Conservation (phyloP, 2,113 vertebrate genomes). For the Orthonyx spaldingii region DNA sequence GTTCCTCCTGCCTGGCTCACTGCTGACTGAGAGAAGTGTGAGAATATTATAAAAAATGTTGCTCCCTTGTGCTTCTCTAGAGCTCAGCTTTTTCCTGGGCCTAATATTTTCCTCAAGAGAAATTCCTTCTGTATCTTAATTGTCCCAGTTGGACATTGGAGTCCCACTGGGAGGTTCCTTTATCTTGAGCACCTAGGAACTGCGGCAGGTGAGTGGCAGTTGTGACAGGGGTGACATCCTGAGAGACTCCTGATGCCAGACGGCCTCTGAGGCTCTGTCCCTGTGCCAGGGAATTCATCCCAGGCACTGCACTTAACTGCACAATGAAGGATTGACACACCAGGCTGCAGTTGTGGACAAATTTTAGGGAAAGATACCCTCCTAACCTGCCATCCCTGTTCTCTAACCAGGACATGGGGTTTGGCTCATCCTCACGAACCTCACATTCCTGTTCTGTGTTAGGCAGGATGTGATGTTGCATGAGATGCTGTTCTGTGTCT, state of each 20-base stretch:
- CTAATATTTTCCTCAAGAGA: rapidly evolving
- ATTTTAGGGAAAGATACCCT: neutral
- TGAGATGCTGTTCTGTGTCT: neutral
- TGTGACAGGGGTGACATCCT: neutral
- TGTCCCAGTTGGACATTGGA: neutral
- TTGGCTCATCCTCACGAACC: neutral
- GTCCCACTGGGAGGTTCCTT: neutral
- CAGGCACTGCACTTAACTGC: neutral
- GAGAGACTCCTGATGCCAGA: neutral
- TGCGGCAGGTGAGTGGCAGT: neutral
- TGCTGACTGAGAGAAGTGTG: neutral
- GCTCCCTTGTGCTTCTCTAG: neutral
- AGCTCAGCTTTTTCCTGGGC: neutral
- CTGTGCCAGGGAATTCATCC: rapidly evolving
- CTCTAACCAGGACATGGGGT: neutral
- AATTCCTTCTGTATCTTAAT: neutral
- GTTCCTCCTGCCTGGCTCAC: neutral
- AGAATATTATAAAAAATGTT: neutral
- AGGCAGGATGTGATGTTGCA: neutral
- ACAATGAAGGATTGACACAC: neutral
- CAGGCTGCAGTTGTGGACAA: neutral
- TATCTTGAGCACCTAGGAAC: neutral
- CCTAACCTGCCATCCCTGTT: neutral
- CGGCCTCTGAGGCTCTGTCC: neutral
- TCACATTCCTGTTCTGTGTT: neutral